Conservation (phyloP, 2,113 vertebrate species). For the Parus major region DNA sequence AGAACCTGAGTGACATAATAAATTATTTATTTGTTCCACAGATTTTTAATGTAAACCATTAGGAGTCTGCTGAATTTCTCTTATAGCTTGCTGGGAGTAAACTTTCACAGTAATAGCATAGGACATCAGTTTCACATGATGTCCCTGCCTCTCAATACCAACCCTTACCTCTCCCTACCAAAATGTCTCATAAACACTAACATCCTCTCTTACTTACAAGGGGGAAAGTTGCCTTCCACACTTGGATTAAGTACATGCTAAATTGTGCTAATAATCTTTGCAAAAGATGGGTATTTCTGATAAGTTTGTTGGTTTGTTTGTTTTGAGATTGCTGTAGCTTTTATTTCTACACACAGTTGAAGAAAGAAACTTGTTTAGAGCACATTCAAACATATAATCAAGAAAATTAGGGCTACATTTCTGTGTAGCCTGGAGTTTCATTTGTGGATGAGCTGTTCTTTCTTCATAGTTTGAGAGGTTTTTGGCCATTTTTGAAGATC, state of each 20-base stretch:
- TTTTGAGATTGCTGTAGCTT: background rate
- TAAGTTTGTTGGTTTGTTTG: background rate
- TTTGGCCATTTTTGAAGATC: background rate
- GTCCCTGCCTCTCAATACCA: background rate
- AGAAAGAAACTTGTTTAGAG: background rate
- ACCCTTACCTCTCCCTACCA: background rate
- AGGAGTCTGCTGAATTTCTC: background rate
- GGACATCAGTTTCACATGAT: background rate
- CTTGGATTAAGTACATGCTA: background rate
- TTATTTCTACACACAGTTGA: background rate
- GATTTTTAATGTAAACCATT: background rate
- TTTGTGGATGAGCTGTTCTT: background rate
- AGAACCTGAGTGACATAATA: background rate
- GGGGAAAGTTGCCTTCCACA: background rate
- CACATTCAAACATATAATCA: background rate
- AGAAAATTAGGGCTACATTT: background rate
- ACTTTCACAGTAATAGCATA: background rate
- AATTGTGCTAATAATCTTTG: background rate
- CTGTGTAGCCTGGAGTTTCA: background rate
- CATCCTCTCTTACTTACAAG: fast-evolving
- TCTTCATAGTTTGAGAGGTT: background rate
- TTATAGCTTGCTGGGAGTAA: background rate
- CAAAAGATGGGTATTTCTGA: background rate
- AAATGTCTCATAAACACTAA: background rate
- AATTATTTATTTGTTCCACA: background rate